Evolutionary conservation across 2,888 invertebrate species (phyloP), one percentile per base, ranked within the genome.

Genomic region (Pseudococcus longispinus): DNA sequence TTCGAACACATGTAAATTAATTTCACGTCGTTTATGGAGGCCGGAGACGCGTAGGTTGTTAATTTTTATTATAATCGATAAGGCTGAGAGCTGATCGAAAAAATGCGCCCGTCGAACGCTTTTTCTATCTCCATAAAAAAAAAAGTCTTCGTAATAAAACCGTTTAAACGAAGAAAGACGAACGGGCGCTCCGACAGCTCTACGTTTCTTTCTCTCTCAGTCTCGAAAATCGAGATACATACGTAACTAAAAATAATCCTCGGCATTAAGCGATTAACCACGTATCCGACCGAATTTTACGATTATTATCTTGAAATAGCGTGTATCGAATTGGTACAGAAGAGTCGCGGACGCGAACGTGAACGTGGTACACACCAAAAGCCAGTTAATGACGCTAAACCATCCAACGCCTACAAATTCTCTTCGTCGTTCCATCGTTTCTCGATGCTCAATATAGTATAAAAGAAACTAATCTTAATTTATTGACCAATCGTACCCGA

Each of bases 271-370:
- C 42, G 77, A 80, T 80, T 80, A 80, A 42, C 77, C 77, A 80
- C 77, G 77, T 80, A 80, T 80, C 77, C 11, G 42, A 42, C 77
- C 77, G 42, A 80, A 80, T 80, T 80, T 42, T 80, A 80, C 37
- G 77, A 80, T 80, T 80, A 80, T 80, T 80, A 80, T 42, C 77
- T 80, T 11, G 42, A 80, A 80, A 80, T 42, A 80, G 77, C 77
- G 77, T 80, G 77, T 42, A 80, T 80, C 77, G 77, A 80, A 80
- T 80, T 18, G 18, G 15, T 23, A 23, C 60, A 4, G 9, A 9
- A 51, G 51, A 51, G 51, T 51, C 51, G 51, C 60, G 23, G 60
- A 60, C 23, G 13, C 60, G 60, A 5, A 23, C 18, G n/a, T 18
- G 55, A 18, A 18, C 60, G 11, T 60, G 60, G 60, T 60, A 70